Evolutionary conservation across 2,113 vertebrate species (phyloP), one percentile per base, ranked within the genome.

Genomic region (Labeo rohita): DNA sequence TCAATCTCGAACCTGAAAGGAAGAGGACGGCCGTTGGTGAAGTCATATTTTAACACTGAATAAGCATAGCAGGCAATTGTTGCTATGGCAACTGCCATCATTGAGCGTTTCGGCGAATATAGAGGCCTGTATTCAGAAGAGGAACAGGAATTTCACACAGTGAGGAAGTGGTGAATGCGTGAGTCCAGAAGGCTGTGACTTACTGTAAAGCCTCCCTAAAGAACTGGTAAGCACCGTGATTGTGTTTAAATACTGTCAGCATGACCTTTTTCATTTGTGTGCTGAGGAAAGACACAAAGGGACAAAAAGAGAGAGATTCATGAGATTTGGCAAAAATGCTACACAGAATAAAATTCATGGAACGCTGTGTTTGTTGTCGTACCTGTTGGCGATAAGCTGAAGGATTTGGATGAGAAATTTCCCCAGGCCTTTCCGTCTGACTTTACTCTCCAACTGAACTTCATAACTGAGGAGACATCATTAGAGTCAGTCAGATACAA

Each of bases 201-300:
- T 94, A 99, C 98, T 98, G 97, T 87, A 99, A 93, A 0, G 97
- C 97, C 90, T 98, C 96, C 88, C 97, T 94, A 96, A 99, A 99
- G 95, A 99, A 99, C 91, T 97, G 97, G 90, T 97, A 97, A 9
- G 97, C 98, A 5, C 97, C 97, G 1, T 95, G 96, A 91, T 99
- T 98, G 94, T 99, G 98, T 92, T 97, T 99, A 90, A 98, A 98
- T 82, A 98, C 97, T 0, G 97, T 98, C 87, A 98, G 82, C 96
- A 98, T 97, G 88, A 99, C 97, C 85, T 98, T 98, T 94, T 97
- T 98, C 97, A 98, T 98, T 94, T 97, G 97, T 56, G 96, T 98
- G 89, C 98, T 98, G 89, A 72, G 54, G 49, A 23, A 87, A 82
- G 61, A 11, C 16, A 54, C 21, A 82, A 56, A 16, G 39, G 5